Evolutionary conservation across 2,797 vertebrate genomes (phyloP).

Genomic region (Pipistrellus pygmaeus): DNA sequence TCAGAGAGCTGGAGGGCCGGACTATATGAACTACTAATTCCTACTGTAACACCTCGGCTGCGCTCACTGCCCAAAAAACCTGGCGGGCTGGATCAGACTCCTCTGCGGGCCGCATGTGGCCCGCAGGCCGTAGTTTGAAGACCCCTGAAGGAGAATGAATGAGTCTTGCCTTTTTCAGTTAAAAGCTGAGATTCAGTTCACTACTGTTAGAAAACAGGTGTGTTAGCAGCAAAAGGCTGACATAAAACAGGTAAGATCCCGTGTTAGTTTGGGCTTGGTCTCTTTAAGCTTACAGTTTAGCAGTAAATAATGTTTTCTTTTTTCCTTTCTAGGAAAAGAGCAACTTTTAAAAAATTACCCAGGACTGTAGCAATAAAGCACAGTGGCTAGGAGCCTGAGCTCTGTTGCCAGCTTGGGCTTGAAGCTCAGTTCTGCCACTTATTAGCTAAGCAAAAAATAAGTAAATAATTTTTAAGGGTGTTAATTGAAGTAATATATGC

Average conservation of each 20-base stretch:
- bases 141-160: not conserved
- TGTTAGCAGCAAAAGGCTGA: not conserved
- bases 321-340: conserved; percentile 17
- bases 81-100: no score
- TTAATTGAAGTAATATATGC: conserved; percentile 23
- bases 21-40: no score
- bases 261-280: not conserved
- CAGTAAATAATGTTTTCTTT: not conserved
- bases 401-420: not conserved
- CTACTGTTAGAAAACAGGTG: not conserved
- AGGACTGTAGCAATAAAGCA: not conserved
- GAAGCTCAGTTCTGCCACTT: not conserved
- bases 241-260: not conserved
- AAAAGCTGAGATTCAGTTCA: not conserved
- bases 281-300: conserved; percentile 33
- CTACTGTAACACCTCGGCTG: no score
- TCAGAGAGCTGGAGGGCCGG: no score
- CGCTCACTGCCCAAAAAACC: no score
- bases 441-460: not conserved
- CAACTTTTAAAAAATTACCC: not conserved
- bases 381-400: not conserved
- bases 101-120: no score
- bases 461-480: conserved; percentile 14
- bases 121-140: no score
- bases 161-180: not conserved